Base-by-base conservation (phyloP, 2,888 invertebrate genomes). In the Spisula solida region DNA sequence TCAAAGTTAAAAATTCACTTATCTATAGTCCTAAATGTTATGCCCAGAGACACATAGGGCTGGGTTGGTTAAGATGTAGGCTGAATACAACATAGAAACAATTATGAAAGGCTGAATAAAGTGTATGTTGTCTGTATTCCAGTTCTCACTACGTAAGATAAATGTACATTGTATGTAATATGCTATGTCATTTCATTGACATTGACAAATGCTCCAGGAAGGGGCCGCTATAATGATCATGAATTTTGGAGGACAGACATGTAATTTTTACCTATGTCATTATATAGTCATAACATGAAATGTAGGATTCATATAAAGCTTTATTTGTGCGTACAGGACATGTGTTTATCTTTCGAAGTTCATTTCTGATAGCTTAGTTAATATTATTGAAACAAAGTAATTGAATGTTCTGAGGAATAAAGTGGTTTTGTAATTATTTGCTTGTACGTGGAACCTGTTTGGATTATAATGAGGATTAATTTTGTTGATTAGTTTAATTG, bases 131-230 rank as follows among this genome's bases (percentile, higher is more conserved):
- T 16, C 12, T 51, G 12, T 51, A 16, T 16, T 10, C 12, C 51
- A 66, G 25, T 20, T 66, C 60, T 66, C 25, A 8, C 8, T 66
- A n/a, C 6, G n/a, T 66, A 12, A 66, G n/a, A 66, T n/a, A 8
- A 66, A 25, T 66, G 25, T n/a, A 66, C 4, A 5, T 2, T 41
- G 12, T 66, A 66, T 25, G 60, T 25, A 25, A 66, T 66, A 66
- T 66, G 25, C 34, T 75, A 16, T 75, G 75, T 75, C 75, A 75
- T 34, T 16, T 75, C 75, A 75, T 75, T 31, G 75, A 75, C 75
- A 75, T 31, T 75, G 75, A 75, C 8, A 75, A 75, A 75, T 75
- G 75, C 34, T 31, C 34, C 14, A 75, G 75, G 75, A 75, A 75
- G 75, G 60, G 20, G 12, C 34, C 16, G 12, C 60, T 75, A 16